Evolutionary conservation across 2,888 invertebrate genomes (phyloP).

Genomic region (Loripinus fragilis): DNA sequence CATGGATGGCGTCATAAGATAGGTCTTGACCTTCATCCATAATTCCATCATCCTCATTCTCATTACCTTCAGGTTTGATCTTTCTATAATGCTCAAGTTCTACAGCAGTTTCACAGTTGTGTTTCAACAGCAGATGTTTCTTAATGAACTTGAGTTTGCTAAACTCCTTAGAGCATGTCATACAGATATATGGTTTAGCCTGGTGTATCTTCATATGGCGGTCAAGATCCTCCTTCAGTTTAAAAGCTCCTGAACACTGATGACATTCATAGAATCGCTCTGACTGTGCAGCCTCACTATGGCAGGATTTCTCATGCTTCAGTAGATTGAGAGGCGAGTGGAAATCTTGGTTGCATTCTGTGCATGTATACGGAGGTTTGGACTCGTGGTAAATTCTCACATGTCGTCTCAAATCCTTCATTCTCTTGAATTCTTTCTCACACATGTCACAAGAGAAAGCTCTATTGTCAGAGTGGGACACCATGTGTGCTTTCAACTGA

Average conservation of each 20-base stretch:
- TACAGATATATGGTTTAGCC: constrained; percentile 47
- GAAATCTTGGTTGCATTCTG: constrained; percentile 53
- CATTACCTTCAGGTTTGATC: background rate
- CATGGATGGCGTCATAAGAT: background rate
- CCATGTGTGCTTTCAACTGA: constrained; percentile 57
- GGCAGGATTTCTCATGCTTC: constrained; percentile 46
- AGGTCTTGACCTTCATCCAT: background rate
- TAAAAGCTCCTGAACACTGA: constrained; percentile 51
- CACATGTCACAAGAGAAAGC: constrained; percentile 50
- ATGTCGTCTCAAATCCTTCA: constrained; percentile 51
- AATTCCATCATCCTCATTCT: background rate
- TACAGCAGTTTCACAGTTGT: constrained; percentile 33
- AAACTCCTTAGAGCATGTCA: constrained; percentile 42
- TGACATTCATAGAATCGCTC: constrained; percentile 33
- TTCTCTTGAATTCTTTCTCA: constrained; percentile 52
- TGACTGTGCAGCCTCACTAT: constrained; percentile 33
- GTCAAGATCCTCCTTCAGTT: constrained; percentile 36
- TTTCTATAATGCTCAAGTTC: constrained; percentile 43
- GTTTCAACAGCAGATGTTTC: constrained; percentile 54
- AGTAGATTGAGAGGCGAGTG: constrained; percentile 46
- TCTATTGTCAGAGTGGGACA: constrained; percentile 43
- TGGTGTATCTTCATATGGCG: constrained; percentile 54
- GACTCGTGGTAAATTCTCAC: constrained; percentile 56
- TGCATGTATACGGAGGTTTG: constrained; percentile 55
- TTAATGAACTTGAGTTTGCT: constrained; percentile 52